phyloP scores from a whole-genome alignment of 1,140 invertebrate species.

The Steinernema feltiae region DNA sequence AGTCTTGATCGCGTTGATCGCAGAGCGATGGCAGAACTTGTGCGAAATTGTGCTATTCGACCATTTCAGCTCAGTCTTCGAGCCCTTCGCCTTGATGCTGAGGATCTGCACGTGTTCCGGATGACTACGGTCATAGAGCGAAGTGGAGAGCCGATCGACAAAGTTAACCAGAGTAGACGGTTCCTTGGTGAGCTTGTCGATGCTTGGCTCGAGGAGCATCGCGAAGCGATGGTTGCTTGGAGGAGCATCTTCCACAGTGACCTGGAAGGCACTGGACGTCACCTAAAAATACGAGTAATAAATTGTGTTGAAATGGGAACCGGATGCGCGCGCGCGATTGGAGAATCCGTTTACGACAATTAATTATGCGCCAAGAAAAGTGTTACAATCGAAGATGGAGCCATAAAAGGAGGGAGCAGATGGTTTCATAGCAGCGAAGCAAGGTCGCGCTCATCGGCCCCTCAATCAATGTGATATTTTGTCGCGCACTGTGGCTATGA shows the following conservation, averaged over 20 bases:
- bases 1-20: slow-evolving; percentile 20
- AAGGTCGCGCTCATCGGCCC: neutral
- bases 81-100: slow-evolving; percentile 10
- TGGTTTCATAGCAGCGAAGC: neutral
- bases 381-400: neutral
- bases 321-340: neutral
- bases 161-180: slow-evolving; percentile 21
- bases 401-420: slow-evolving; percentile 9
- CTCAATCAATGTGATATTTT: neutral
- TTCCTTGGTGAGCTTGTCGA: slow-evolving; percentile 12
- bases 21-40: slow-evolving; percentile 28
- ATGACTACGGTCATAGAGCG: slow-evolving; percentile 10
- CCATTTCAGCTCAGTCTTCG: slow-evolving; percentile 25
- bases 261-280: slow-evolving; percentile 27
- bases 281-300: slow-evolving; percentile 7
- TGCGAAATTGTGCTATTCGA: slow-evolving; percentile 32
- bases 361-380: slow-evolving; percentile 2
- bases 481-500: neutral
- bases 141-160: slow-evolving; percentile 8
- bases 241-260: slow-evolving; percentile 27
- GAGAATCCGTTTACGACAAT: slow-evolving; percentile 11
- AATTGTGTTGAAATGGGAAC: neutral
- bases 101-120: slow-evolving; percentile 19
- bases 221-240: slow-evolving; percentile 28
- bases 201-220: slow-evolving; percentile 22